Evolutionary conservation across 1,140 invertebrate species (phyloP).

Genomic region (Lasioglossum baleicum): DNA sequence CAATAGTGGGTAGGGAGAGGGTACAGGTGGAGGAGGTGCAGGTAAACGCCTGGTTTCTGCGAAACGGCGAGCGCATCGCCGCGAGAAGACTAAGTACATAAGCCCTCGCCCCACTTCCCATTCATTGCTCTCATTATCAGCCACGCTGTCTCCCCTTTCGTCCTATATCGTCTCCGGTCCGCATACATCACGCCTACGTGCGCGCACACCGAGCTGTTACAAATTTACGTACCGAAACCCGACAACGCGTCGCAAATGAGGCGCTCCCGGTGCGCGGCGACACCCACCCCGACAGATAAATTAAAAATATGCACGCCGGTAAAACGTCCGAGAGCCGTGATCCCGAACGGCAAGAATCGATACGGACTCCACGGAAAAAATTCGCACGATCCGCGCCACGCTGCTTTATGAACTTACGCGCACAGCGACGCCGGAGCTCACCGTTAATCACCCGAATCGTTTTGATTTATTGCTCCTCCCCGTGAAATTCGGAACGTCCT

Average conservation of each 20-base stretch:
- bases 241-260: slow-evolving; percentile 27
- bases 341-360: background rate
- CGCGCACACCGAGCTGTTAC: background rate
- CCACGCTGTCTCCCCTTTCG: slow-evolving; percentile 57
- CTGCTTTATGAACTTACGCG: background rate
- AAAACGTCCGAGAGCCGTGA: background rate
- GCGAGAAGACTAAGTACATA: slow-evolving; percentile 49
- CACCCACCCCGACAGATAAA: background rate
- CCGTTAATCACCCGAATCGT: background rate
- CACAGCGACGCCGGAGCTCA: background rate
- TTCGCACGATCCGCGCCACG: too few relatives aligned
- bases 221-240: slow-evolving; percentile 27
- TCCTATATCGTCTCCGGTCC: slow-evolving; percentile 42
- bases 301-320: slow-evolving; percentile 14
- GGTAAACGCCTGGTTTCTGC: slow-evolving; percentile 49
- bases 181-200: slow-evolving; percentile 7
- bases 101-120: slow-evolving; percentile 65
- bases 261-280: background rate
- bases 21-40: background rate
- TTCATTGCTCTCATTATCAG: slow-evolving; percentile 74
- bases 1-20: background rate
- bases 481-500: background rate
- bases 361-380: background rate
- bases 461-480: background rate
- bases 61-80: slow-evolving; percentile 32